phyloP scores from a whole-genome alignment of 2,888 invertebrate genomes.

The Oscheius onirici region DNA sequence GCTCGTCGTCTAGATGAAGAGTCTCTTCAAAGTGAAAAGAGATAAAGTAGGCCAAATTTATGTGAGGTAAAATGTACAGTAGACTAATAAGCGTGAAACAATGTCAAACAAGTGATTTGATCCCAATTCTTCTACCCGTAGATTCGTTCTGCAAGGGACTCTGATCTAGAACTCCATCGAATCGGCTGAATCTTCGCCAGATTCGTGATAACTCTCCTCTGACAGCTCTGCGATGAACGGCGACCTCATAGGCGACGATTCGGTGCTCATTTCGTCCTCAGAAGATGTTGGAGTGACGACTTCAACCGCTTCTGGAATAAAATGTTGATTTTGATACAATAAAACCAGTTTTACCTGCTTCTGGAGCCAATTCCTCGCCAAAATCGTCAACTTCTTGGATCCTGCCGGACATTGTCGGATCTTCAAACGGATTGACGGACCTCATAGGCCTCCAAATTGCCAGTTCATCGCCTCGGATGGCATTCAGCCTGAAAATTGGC shows the following conservation, averaged over 20 bases:
- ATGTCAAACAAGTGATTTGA: not conserved
- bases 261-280: slow-evolving; percentile 7
- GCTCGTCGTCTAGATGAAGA: no score
- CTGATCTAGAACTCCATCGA: not conserved
- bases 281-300: slow-evolving; percentile 5
- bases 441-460: slow-evolving; percentile 25
- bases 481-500: not conserved
- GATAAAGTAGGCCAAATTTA: not conserved
- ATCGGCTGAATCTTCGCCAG: slow-evolving; percentile 1
- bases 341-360: not conserved
- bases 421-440: slow-evolving; percentile 18
- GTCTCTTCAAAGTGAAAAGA: not conserved
- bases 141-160: not conserved
- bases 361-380: not conserved
- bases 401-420: slow-evolving; percentile 32
- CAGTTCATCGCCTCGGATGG: slow-evolving; percentile 33
- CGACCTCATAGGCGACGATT: not conserved
- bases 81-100: not conserved
- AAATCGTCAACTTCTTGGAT: slow-evolving; percentile 29
- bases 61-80: not conserved
- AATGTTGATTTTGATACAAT: not conserved
- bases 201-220: not conserved
- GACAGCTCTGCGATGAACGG: slow-evolving; percentile 21
- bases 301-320: slow-evolving; percentile 12
- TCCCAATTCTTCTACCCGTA: not conserved